Conservation (phyloP, 1,140 invertebrate species). For the Papilio machaon region DNA sequence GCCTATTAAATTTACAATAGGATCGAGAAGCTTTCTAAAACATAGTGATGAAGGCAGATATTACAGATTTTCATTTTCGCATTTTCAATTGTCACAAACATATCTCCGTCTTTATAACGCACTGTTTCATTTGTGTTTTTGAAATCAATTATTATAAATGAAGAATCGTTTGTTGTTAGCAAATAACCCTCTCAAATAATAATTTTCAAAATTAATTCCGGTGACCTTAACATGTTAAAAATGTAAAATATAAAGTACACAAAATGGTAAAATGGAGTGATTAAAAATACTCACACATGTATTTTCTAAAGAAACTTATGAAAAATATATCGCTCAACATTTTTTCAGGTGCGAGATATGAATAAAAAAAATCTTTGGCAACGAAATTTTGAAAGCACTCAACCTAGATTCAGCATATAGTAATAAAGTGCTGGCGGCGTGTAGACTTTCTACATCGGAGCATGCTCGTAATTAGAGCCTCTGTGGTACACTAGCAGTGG, state of each 20-base stretch:
- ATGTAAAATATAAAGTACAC: neutral
- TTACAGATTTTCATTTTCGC: no score
- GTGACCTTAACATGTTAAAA: neutral
- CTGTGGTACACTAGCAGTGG: slow-evolving; percentile 18
- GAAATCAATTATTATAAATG: no score
- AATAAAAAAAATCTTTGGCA: slow-evolving; percentile 39
- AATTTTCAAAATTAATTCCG: neutral
- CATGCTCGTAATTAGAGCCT: slow-evolving; percentile 31
- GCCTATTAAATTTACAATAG: no score
- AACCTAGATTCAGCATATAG: slow-evolving; percentile 37
- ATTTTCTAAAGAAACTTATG: slow-evolving; percentile 21
- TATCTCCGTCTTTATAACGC: no score
- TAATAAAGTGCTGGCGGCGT: slow-evolving; percentile 33
- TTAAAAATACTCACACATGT: slow-evolving; percentile 9
- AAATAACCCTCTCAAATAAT: neutral
- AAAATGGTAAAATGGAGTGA: slow-evolving; percentile 18
- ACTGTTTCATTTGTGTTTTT: no score
- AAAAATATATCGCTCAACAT: slow-evolving; percentile 27
- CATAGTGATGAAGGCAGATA: no score
- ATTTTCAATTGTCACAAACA: no score
- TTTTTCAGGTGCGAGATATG: slow-evolving; percentile 36
- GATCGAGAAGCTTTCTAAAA: no score
- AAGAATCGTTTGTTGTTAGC: neutral
- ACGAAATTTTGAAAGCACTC: slow-evolving; percentile 39
- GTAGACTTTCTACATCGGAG: slow-evolving; percentile 33